Conservation (phyloP, 2,797 vertebrate species). For the Coracias cyanogaster region DNA sequence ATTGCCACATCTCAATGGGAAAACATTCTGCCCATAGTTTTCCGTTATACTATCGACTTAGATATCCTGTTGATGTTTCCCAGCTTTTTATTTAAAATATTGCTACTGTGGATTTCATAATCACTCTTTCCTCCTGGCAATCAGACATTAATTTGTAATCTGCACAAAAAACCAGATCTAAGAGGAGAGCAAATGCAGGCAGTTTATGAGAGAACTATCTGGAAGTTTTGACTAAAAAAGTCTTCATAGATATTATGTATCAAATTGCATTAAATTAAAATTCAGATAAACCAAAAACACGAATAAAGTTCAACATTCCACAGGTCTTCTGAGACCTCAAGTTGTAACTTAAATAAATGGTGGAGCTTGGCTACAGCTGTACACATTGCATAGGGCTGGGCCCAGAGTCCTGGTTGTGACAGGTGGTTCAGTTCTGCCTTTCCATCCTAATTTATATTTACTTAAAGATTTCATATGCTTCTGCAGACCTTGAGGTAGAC, state of each 20-base stretch:
- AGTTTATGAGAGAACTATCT: background rate
- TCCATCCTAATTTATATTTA: background rate
- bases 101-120: background rate
- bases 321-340: background rate
- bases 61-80: background rate
- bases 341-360: background rate
- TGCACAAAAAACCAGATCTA: background rate
- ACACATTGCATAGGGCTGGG: background rate
- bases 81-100: constrained; percentile 31
- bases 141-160: background rate
- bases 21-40: background rate
- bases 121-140: background rate
- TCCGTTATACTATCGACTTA: background rate
- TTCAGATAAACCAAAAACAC: background rate
- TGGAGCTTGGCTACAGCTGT: background rate
- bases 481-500: background rate
- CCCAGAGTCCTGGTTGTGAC: background rate
- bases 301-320: background rate
- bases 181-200: background rate
- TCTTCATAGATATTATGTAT: background rate
- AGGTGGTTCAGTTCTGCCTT: background rate
- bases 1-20: background rate
- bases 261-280: background rate
- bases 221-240: background rate
- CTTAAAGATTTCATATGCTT: background rate